These are phyloP conservation scores for Dryomyza anilis DNA, from an alignment of 2,888 invertebrate genomes.

Conservation along the genomic window DNA sequence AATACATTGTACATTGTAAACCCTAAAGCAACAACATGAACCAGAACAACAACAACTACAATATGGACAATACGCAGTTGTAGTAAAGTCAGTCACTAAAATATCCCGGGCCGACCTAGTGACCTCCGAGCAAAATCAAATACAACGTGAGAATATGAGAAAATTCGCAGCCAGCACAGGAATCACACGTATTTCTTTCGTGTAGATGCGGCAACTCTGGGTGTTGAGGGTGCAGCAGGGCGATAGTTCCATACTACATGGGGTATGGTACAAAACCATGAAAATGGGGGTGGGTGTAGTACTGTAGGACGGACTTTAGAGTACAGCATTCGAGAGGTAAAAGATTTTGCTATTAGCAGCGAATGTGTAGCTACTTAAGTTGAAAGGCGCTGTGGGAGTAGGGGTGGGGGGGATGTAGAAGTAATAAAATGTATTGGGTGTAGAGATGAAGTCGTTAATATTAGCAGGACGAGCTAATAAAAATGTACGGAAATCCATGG, in stretches of 20 bases:
- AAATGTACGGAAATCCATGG: too few relatives aligned
- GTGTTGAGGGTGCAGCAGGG: background rate
- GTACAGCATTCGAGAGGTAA: too few relatives aligned
- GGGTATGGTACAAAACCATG: background rate
- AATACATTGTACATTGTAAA: too few relatives aligned
- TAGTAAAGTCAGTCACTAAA: constrained; percentile 25
- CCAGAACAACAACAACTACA: background rate
- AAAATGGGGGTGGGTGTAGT: background rate
- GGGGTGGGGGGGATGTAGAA: background rate
- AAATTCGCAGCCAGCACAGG: background rate
- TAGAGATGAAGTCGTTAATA: constrained; percentile 6
- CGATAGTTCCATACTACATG: too few relatives aligned
- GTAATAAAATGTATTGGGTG: background rate
- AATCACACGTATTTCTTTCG: background rate
- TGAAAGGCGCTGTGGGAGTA: background rate
- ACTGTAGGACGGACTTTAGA: too few relatives aligned
- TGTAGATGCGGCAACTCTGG: constrained; percentile 3
- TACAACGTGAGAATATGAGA: constrained; percentile 4
- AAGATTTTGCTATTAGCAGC: background rate
- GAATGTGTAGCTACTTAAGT: background rate
- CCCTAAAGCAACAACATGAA: background rate
- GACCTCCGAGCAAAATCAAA: constrained; percentile 50
- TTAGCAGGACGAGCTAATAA: background rate
- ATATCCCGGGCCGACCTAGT: constrained; percentile 61
- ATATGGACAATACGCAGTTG: background rate